phyloP scores from a whole-genome alignment of 2,888 invertebrate species.

The Slavum lentiscoides region DNA sequence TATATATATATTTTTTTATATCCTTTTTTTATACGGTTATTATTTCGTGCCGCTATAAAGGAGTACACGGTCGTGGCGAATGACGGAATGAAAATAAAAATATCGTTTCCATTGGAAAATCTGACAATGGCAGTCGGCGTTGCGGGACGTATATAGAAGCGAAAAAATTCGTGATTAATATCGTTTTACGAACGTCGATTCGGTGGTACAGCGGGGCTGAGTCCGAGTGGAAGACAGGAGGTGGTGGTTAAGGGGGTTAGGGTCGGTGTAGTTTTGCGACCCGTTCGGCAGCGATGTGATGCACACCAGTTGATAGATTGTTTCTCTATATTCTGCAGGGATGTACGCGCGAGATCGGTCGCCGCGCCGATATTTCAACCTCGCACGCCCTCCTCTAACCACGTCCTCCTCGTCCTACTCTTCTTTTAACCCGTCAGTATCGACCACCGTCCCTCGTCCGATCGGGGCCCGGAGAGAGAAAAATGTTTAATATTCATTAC shows the following conservation, averaged over 20 bases:
- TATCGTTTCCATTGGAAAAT: conserved; percentile 45
- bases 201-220: background rate
- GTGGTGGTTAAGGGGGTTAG: background rate
- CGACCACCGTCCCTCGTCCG: background rate
- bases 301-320: conserved; percentile 51
- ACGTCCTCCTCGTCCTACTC: background rate
- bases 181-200: conserved; percentile 49
- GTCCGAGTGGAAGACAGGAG: too few species aligned
- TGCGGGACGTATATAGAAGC: background rate
- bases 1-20: too few species aligned
- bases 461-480: background rate
- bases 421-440: background rate
- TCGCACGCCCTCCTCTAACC: background rate
- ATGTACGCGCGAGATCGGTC: background rate
- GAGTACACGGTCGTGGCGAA: background rate
- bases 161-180: conserved; percentile 46
- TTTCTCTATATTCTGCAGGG: conserved; percentile 15
- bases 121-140: conserved; percentile 36
- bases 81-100: conserved; percentile 42
- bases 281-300: too few species aligned
- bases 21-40: background rate
- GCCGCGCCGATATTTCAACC: conserved; percentile 32
- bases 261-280: too few species aligned
- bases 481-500: conserved; percentile 34
- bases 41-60: background rate